A percentile compares a stretch with the other conserved stretches of the same genome.
Conservation (phyloP, 1,140 invertebrate genomes). For the Planococcus citri region DNA sequence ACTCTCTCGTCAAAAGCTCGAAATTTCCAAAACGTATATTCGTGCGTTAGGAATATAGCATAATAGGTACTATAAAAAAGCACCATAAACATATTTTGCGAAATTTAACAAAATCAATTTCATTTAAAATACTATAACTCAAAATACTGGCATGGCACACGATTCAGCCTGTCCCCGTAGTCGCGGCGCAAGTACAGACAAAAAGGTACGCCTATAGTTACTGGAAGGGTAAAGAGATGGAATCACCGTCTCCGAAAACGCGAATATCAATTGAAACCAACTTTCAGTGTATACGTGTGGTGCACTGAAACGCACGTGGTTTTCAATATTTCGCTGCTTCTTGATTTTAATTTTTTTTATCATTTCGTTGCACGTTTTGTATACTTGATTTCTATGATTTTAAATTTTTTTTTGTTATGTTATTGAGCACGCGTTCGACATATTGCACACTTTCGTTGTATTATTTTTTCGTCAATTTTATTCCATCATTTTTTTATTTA, state of each 20-base stretch:
- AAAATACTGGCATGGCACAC: too few relatives aligned
- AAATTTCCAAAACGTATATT: too few relatives aligned
- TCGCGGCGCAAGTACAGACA: background rate
- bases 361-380: slow-evolving; percentile 2
- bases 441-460: background rate
- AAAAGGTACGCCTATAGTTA: background rate
- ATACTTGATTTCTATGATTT: background rate
- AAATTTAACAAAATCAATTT: too few relatives aligned
- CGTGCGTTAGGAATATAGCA: too few relatives aligned
- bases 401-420: background rate
- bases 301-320: background rate
- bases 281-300: background rate
- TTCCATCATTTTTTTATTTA: background rate
- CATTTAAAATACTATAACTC: too few relatives aligned
- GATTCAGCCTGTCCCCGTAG: background rate
- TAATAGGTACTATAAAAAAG: too few relatives aligned
- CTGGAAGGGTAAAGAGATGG: background rate
- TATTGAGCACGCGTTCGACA: background rate
- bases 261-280: background rate
- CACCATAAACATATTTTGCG: too few relatives aligned
- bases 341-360: background rate
- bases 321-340: background rate
- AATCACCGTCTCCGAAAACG: background rate
- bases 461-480: background rate
- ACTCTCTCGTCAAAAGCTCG: too few relatives aligned